These are phyloP conservation scores for Rhinolophus ferrumequinum DNA, from an alignment of 2,113 vertebrate species.

Conservation along the genomic window DNA sequence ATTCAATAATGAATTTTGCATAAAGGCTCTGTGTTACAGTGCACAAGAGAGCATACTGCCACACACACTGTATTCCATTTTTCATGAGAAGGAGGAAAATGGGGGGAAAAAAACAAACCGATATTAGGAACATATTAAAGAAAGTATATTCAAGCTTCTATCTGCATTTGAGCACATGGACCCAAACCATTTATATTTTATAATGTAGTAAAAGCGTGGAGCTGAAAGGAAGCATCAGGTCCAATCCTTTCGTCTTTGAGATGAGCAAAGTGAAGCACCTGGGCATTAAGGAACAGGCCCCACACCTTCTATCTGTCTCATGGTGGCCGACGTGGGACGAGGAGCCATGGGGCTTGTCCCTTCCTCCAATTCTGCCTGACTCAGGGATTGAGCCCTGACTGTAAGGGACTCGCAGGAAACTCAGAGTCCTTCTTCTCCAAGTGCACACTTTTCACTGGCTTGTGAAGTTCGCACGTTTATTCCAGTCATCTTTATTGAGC, in stretches of 20 bases:
- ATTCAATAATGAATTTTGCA: constrained; percentile 61
- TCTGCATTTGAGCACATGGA: neutral
- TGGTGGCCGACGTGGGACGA: neutral
- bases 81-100: constrained; percentile 31
- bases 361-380: neutral
- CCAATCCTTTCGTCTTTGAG: neutral
- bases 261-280: neutral
- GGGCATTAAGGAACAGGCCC: neutral
- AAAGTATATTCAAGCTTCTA: neutral
- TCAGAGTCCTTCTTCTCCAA: neutral
- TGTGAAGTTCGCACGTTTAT: neutral
- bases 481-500: neutral
- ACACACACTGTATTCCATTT: neutral
- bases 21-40: neutral
- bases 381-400: neutral
- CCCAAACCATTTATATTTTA: constrained; percentile 46
- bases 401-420: neutral
- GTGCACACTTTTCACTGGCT: neutral
- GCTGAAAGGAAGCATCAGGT: neutral
- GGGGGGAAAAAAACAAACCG: neutral
- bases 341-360: neutral
- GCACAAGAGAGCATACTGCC: neutral
- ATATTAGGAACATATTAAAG: neutral
- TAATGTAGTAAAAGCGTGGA: neutral
- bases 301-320: too few species aligned